Evolutionary conservation across 2,113 vertebrate species (phyloP), one percentile per base, ranked within the genome.

Genomic region (Dicerorhinus sumatrensis): DNA sequence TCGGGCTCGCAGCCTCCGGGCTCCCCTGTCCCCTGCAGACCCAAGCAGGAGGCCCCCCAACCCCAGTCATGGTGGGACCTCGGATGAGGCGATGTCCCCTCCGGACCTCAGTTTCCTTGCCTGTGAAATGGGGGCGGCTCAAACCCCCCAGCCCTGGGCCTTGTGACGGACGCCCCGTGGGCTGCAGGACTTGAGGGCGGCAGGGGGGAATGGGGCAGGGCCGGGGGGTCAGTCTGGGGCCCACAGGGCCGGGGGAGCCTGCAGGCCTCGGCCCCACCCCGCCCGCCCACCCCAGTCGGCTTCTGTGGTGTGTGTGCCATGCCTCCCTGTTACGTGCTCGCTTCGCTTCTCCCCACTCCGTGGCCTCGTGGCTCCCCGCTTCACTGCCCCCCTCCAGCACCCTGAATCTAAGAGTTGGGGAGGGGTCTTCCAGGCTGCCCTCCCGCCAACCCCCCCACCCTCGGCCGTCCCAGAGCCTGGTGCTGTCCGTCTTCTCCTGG

Each of bases 171-270:
- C 3, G 16, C 76, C 95, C 75, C 12, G 1, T 9, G 54, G 72
- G 77, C 39, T 36, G 33, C 27, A 16, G 94, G 80, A 27, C 56
- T 6, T 23, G 60, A 51, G 85, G 67, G 8, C 6, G 16, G 29
- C 25, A 60, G 93, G 80, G 39, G 82, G 96, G 75, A 1, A 9
- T 1, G 21, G 81, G 89, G 87, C 56, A 8, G 69, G 69, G 90
- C 33, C 7, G 1, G 54, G 31, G 75, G 62, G 89, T 94, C 92
- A 9, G 82, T 86, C 77, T 91, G 33, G 97, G 96, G 94, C 96
- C 96, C 88, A 27, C 88, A 96, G 96, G 97, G 92, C 96, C 17
- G 88, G 96, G 98, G 98, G 97, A 98, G 97, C 97, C 97, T 96
- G 97, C 85, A 94, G 97, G 97, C 97, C 97, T 85, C 91, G 8